phyloP scores from a whole-genome alignment of 2,797 vertebrate genomes.

The Anguilla obscura region DNA sequence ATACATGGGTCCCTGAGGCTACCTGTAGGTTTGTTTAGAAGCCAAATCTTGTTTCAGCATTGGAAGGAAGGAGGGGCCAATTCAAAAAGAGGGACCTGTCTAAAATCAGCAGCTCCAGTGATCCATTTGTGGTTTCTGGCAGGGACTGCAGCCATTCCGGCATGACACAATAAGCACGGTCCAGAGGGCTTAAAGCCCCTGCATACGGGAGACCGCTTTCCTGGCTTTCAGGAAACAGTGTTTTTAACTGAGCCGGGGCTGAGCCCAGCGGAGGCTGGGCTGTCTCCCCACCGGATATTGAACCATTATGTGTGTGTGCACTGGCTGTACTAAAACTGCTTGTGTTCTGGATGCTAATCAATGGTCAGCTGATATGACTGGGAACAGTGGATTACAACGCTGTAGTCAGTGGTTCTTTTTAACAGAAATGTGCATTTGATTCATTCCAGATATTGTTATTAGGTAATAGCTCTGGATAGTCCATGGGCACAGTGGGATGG shows the following conservation, averaged over 20 bases:
- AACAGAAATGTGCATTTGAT: background rate
- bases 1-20: background rate
- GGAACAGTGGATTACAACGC: background rate
- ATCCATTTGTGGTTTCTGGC: slow-evolving; percentile 15
- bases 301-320: background rate
- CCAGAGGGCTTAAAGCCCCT: background rate
- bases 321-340: background rate
- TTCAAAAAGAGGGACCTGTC: background rate
- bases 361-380: background rate
- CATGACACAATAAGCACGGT: background rate
- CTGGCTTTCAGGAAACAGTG: slow-evolving; percentile 11
- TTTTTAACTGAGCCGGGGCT: slow-evolving; percentile 3
- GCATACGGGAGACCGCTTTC: background rate
- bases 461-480: background rate
- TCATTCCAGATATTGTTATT: background rate
- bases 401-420: background rate
- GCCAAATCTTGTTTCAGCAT: background rate
- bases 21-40: background rate
- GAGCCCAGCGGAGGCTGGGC: background rate
- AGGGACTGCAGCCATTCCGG: background rate
- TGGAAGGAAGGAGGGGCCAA: background rate
- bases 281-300: background rate
- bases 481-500: background rate
- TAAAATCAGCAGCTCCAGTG: background rate
- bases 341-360: background rate